These are phyloP conservation scores for Acanthisitta chloris DNA, from an alignment of 2,113 vertebrate species.

Conservation along the genomic window DNA sequence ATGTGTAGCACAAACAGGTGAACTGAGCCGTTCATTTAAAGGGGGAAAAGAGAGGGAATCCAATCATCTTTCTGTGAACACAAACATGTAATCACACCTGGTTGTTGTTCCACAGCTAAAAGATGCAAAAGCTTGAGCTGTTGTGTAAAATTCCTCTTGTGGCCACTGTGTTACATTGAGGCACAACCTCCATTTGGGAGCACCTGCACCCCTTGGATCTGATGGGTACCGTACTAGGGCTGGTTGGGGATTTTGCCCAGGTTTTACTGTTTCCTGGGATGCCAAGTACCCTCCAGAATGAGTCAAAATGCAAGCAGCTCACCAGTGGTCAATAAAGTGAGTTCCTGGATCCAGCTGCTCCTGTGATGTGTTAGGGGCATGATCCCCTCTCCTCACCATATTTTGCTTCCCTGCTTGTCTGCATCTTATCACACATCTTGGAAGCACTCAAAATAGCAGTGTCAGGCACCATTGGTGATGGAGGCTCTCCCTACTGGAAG, in stretches of 20 bases:
- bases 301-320: background rate
- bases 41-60: background rate
- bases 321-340: background rate
- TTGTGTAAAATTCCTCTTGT: background rate
- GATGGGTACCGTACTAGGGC: background rate
- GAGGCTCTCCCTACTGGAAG: background rate
- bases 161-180: background rate
- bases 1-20: background rate
- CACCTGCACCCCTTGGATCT: background rate
- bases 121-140: background rate
- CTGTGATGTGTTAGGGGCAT: background rate
- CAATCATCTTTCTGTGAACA: background rate
- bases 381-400: fast-evolving
- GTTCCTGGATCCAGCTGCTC: background rate
- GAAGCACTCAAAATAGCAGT: background rate
- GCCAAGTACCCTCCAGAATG: background rate
- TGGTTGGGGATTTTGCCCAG: background rate
- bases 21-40: background rate
- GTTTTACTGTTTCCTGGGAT: background rate
- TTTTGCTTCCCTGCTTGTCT: background rate
- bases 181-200: background rate
- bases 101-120: background rate
- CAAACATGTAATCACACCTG: background rate
- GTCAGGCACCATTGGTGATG: background rate
- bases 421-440: background rate